Conservation (phyloP, 2,113 vertebrate genomes). For the Malaclemys terrapin region DNA sequence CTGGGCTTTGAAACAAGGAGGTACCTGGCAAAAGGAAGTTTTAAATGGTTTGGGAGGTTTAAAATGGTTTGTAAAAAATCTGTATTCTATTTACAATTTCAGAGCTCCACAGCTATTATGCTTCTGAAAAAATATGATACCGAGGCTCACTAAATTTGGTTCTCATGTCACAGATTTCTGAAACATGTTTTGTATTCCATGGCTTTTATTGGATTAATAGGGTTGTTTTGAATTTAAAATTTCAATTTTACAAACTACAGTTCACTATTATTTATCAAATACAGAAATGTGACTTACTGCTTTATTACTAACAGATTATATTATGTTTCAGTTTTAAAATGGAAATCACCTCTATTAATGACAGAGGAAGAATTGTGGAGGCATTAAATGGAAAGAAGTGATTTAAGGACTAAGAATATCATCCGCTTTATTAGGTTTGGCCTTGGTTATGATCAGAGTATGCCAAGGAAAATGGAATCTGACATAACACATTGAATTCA, state of each 20-base stretch:
- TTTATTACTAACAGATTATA: conserved; percentile 33
- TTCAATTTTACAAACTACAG: conserved; percentile 9
- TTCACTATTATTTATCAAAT: conserved; percentile 21
- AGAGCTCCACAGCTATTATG: not conserved
- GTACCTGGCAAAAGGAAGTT: not conserved
- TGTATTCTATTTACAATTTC: not conserved
- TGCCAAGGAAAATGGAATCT: not conserved
- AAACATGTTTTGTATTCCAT: not conserved
- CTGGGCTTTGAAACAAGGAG: not conserved
- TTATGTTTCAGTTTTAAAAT: not conserved
- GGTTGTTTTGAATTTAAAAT: conserved; percentile 29
- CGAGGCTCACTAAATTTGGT: not conserved
- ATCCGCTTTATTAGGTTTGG: not conserved
- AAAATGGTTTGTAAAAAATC: not conserved
- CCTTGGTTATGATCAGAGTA: not conserved
- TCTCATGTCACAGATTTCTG: not conserved
- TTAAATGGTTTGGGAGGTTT: not conserved
- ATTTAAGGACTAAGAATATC: not conserved
- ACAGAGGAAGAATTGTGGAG: not conserved
- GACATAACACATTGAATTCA: not conserved
- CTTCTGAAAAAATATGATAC: not conserved
- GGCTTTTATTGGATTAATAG: not conserved
- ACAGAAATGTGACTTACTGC: conserved; percentile 42
- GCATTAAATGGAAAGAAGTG: not conserved
- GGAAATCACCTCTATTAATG: not conserved